Evolutionary conservation across 1,140 invertebrate species (phyloP).

Genomic region (Plectrocnemia conspersa): DNA sequence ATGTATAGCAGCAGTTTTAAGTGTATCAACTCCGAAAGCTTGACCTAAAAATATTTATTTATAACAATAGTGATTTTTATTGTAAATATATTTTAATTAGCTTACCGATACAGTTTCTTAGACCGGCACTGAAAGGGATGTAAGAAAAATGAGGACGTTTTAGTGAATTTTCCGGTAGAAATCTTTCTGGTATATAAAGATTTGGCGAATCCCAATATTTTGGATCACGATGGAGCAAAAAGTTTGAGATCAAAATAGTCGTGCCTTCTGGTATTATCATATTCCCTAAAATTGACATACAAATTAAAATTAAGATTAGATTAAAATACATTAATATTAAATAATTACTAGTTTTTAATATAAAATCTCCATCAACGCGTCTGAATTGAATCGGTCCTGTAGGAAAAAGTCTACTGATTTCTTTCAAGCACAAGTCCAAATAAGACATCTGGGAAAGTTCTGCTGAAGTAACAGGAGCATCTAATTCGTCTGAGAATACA

Average conservation of each 20-base stretch:
- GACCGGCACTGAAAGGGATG: constrained; percentile 8
- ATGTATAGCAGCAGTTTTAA: constrained; percentile 8
- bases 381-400: constrained; percentile 5
- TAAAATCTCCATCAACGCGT: not conserved
- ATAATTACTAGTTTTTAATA: constrained; percentile 2
- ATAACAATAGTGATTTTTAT: not conserved
- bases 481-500: constrained; percentile 5
- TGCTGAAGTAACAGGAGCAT: not conserved
- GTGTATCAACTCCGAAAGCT: constrained; percentile 6
- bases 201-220: constrained; percentile 15
- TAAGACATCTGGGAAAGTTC: not conserved
- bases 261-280: constrained; percentile 9
- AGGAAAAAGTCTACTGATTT: constrained; percentile 4
- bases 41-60: constrained; percentile 10
- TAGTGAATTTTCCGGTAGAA: constrained; percentile 12
- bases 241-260: not conserved
- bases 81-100: not conserved
- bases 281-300: constrained; percentile 6
- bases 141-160: constrained; percentile 1
- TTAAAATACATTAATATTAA: not conserved
- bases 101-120: constrained; percentile 8
- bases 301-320: not conserved
- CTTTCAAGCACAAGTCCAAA: constrained; percentile 8
- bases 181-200: constrained; percentile 12
- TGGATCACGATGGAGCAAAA: constrained; percentile 5